Percentiles rank a stretch among this genome's conserved stretches.
phyloP scores from a whole-genome alignment of 1,140 invertebrate genomes.

The Lethrus apterus region DNA sequence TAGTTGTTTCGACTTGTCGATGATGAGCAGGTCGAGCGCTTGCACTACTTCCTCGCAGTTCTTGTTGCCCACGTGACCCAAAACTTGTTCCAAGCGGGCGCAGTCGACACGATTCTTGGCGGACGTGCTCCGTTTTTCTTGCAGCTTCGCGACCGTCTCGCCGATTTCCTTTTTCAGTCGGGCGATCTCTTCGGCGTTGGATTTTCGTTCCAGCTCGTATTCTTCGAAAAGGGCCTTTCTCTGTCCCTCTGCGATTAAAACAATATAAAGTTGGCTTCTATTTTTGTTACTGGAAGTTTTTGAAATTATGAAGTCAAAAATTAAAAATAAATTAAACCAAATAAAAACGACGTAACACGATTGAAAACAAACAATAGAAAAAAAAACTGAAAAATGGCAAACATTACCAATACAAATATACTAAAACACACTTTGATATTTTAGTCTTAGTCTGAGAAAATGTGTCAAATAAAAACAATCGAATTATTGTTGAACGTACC shows the following conservation, averaged over 20 bases:
- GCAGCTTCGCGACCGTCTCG: slow-evolving; percentile 51
- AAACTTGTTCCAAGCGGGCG: slow-evolving; percentile 24
- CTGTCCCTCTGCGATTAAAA: slow-evolving; percentile 58
- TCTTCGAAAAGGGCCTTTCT: slow-evolving; percentile 74
- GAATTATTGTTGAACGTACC: no score
- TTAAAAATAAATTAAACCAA: no score
- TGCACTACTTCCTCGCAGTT: slow-evolving; percentile 50
- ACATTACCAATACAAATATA: no score
- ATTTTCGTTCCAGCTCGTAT: slow-evolving; percentile 63
- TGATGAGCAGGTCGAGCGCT: slow-evolving; percentile 64
- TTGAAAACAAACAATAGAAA: no score
- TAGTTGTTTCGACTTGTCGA: slow-evolving; percentile 63
- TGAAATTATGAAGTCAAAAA: no score
- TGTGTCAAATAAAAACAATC: not conserved
- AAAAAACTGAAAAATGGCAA: no score
- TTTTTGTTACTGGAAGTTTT: not conserved
- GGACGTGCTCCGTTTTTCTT: slow-evolving; percentile 49
- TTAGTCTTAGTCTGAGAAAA: not conserved
- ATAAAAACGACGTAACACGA: no score
- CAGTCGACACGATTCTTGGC: slow-evolving; percentile 25
- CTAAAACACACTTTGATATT: no score
- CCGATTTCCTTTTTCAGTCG: slow-evolving; percentile 67
- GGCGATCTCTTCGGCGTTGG: slow-evolving; percentile 60
- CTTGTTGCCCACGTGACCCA: slow-evolving; percentile 40
- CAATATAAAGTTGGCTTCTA: not conserved